Evolutionary conservation across 1,140 invertebrate species (phyloP).

Genomic region (Spodoptera litura): DNA sequence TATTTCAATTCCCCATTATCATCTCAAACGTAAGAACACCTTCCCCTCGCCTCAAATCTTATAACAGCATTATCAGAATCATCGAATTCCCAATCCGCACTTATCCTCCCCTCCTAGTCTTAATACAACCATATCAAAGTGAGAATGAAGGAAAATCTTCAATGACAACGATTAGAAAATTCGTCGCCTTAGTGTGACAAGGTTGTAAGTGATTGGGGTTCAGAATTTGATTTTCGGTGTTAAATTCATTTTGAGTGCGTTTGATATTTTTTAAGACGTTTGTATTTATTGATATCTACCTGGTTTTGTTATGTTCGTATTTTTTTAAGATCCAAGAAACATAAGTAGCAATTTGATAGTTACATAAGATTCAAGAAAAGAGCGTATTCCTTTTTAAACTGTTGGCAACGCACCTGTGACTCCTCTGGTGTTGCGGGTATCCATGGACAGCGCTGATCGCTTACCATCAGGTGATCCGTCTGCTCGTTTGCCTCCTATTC

Average conservation of each 20-base stretch:
- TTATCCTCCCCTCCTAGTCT: not conserved
- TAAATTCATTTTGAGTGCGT: not conserved
- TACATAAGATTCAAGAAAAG: too few species aligned
- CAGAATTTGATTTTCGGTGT: constrained; percentile 1
- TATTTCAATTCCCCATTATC: constrained; percentile 20
- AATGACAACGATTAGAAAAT: constrained; percentile 28
- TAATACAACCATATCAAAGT: constrained; percentile 14
- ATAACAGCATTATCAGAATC: constrained; percentile 17
- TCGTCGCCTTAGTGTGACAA: constrained; percentile 10
- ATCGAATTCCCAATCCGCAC: constrained; percentile 4
- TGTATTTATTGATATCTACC: too few species aligned
- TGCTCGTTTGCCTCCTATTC: too few species aligned
- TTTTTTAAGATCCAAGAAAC: too few species aligned
- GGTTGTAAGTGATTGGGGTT: constrained; percentile 25
- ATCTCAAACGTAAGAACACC: constrained; percentile 11
- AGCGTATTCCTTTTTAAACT: too few species aligned
- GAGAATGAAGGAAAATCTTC: constrained; percentile 16
- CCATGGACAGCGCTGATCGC: too few species aligned
- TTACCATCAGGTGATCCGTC: too few species aligned
- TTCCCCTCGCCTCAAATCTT: constrained; percentile 34
- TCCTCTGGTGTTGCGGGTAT: too few species aligned
- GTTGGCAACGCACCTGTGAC: too few species aligned
- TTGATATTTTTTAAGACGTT: too few species aligned
- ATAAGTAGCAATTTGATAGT: too few species aligned
- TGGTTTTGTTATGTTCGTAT: too few species aligned